Conservation (phyloP, 2,888 invertebrate species). For the Exephanes ischioxanthus region DNA sequence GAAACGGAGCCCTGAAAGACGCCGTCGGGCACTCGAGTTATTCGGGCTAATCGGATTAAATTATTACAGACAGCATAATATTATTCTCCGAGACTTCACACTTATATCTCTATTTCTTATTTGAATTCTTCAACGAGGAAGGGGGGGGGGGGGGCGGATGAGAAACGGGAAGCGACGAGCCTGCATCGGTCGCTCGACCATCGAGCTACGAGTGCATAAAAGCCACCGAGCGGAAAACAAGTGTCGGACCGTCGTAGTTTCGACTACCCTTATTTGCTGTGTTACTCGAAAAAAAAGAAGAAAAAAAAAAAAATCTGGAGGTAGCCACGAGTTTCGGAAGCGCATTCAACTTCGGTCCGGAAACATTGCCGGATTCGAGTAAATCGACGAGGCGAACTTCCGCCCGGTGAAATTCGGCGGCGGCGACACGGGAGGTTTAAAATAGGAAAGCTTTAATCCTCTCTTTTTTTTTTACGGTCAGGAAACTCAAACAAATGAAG, state of each 20-base stretch:
- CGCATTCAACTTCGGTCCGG: constrained; percentile 42
- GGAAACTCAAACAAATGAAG: constrained; percentile 72
- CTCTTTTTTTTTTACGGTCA: constrained; percentile 64
- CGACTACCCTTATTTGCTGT: constrained; percentile 29
- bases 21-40: constrained; percentile 70
- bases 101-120: constrained; percentile 69
- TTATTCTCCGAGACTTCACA: constrained; percentile 72
- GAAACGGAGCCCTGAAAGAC: constrained; percentile 48
- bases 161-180: background rate
- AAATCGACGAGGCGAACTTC: constrained; percentile 12
- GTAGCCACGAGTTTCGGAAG: background rate
- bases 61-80: constrained; percentile 77
- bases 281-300: background rate
- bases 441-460: constrained; percentile 65
- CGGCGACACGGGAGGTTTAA: constrained; percentile 44
- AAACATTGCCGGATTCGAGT: constrained; percentile 29
- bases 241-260: constrained; percentile 22
- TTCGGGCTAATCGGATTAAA: constrained; percentile 76
- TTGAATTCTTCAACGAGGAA: constrained; percentile 41
- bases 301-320: constrained; percentile 23
- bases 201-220: constrained; percentile 8
- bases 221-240: constrained; percentile 28
- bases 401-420: constrained; percentile 22
- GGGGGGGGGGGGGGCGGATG: constrained; percentile 22
- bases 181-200: background rate